phyloP scores from a whole-genome alignment of 1,140 invertebrate genomes.

The Meloidogyne hapla region DNA sequence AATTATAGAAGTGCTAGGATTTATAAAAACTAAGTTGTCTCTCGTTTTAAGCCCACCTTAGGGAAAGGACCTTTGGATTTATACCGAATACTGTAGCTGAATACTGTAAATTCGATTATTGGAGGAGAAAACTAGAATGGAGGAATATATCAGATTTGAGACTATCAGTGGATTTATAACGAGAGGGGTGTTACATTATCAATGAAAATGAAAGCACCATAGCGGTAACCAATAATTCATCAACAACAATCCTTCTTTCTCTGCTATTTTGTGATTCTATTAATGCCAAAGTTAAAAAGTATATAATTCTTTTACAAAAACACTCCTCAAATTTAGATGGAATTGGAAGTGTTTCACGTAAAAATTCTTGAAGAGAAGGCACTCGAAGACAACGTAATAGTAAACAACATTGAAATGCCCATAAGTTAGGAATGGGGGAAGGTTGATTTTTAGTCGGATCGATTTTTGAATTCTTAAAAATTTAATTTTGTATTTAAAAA shows the following conservation, averaged over 20 bases:
- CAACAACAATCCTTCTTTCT: constrained; percentile 4
- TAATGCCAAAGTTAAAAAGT: constrained; percentile 10
- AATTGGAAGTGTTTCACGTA: constrained; percentile 5
- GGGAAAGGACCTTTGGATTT: too few relatives aligned
- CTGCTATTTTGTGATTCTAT: not conserved
- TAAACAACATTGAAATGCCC: constrained; percentile 4
- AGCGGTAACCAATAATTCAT: constrained; percentile 17
- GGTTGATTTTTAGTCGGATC: not conserved
- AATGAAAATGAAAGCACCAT: constrained; percentile 10
- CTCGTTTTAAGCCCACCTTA: too few relatives aligned
- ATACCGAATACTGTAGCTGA: too few relatives aligned
- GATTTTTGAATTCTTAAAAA: not conserved
- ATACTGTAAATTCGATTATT: too few relatives aligned
- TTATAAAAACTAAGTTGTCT: too few relatives aligned
- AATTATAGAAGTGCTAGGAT: too few relatives aligned
- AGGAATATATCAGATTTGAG: too few relatives aligned
- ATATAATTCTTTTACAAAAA: constrained; percentile 14
- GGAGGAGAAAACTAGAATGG: too few relatives aligned
- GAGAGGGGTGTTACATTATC: too few relatives aligned
- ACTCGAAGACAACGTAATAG: constrained; percentile 2
- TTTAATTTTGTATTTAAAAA: not conserved
- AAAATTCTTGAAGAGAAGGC: not conserved
- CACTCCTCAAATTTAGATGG: not conserved
- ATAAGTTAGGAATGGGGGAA: constrained; percentile 7
- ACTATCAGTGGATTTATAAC: too few relatives aligned